Percentiles rank a stretch among this genome's conserved stretches.
Conservation (phyloP, 2,888 invertebrate species). For the Drosophila mulleri region DNA sequence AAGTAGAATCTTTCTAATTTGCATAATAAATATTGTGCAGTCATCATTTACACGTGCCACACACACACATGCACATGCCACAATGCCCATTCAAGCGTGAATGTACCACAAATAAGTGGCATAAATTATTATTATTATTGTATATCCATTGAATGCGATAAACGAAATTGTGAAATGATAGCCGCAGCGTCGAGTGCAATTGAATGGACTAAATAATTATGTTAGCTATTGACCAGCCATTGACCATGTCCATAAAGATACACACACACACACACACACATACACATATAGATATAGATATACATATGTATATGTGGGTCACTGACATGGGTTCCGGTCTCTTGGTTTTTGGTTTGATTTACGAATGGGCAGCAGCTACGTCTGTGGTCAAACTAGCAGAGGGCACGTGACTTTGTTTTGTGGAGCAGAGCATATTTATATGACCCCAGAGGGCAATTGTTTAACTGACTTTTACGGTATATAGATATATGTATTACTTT, state of each 20-base stretch:
- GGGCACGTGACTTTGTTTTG: slow-evolving; percentile 45
- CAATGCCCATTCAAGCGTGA: slow-evolving; percentile 43
- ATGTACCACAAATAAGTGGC: slow-evolving; percentile 55
- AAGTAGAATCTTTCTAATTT: slow-evolving; percentile 38
- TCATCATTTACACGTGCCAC: slow-evolving; percentile 34
- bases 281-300: background rate
- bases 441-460: slow-evolving; percentile 41
- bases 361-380: slow-evolving; percentile 14
- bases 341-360: slow-evolving; percentile 46
- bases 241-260: background rate
- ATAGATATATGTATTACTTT: no score
- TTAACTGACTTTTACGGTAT: background rate
- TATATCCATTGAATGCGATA: slow-evolving; percentile 34
- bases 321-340: slow-evolving; percentile 38
- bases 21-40: slow-evolving; percentile 51
- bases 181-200: slow-evolving; percentile 2
- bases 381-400: slow-evolving; percentile 6
- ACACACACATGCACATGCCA: slow-evolving; percentile 1
- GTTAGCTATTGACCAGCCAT: slow-evolving; percentile 42
- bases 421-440: slow-evolving; percentile 35
- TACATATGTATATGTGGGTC: slow-evolving; percentile 38
- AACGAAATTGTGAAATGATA: slow-evolving; percentile 26
- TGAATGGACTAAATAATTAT: slow-evolving; percentile 40
- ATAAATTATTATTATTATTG: slow-evolving; percentile 59
- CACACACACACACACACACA: background rate